Percentiles rank a stretch among this genome's conserved stretches.
Evolutionary conservation across 2,888 invertebrate genomes (phyloP).

Genomic region (Drosophila acutilabella): DNA sequence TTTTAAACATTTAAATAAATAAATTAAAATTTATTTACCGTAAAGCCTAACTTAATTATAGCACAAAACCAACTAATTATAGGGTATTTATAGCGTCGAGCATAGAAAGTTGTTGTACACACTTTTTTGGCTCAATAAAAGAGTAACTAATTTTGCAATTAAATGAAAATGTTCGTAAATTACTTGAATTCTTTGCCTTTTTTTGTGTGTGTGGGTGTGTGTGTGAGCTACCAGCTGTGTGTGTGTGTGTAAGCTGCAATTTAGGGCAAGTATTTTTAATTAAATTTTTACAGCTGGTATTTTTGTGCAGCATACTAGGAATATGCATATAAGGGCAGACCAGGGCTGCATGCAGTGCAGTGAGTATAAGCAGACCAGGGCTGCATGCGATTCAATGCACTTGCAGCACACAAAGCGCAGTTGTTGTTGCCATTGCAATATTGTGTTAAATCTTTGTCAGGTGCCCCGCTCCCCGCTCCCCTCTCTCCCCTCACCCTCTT

Average conservation of each 20-base stretch:
- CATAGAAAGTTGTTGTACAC: background rate
- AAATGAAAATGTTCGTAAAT: conserved; percentile 65
- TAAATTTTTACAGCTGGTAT: conserved; percentile 62
- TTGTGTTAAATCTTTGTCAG: conserved; percentile 41
- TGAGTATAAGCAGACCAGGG: background rate
- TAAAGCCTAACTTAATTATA: too few species aligned
- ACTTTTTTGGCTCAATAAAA: conserved; percentile 25
- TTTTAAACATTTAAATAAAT: too few species aligned
- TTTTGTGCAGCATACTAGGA: conserved; percentile 34
- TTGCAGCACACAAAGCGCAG: conserved; percentile 8
- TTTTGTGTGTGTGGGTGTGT: conserved; percentile 19
- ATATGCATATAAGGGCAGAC: conserved; percentile 21
- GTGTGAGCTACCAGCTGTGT: background rate
- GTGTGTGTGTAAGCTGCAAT: conserved; percentile 39
- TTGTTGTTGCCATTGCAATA: conserved; percentile 28
- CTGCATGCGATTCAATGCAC: too few species aligned
- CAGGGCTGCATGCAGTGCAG: conserved; percentile 22
- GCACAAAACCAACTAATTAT: background rate
- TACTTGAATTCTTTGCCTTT: conserved; percentile 63
- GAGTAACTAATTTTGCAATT: conserved; percentile 72
- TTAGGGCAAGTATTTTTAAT: conserved; percentile 77
- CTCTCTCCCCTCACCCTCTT: background rate
- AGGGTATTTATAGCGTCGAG: conserved; percentile 16
- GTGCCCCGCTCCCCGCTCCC: background rate
- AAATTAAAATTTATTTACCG: too few species aligned